A percentile compares a stretch with the other conserved stretches of the same genome.
phyloP scores from a whole-genome alignment of 2,113 vertebrate genomes.

The Hyperopisus bebe region DNA sequence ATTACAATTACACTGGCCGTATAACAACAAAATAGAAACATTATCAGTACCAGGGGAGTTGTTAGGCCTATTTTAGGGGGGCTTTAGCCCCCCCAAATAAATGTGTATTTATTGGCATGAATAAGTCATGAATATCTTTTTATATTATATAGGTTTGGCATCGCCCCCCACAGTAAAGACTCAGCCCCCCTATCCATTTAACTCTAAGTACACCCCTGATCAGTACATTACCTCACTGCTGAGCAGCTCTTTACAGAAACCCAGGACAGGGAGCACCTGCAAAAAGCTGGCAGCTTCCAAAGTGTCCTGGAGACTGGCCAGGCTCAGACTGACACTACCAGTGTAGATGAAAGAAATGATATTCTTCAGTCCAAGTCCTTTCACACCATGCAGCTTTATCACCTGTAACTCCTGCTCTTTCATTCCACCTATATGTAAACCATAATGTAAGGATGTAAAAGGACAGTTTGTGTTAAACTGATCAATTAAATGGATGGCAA shows the following conservation, averaged over 20 bases:
- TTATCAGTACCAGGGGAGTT: neutral
- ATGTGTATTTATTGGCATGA: neutral
- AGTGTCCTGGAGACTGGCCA: conserved; percentile 65
- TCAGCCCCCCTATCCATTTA: neutral
- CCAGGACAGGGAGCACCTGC: conserved; percentile 67
- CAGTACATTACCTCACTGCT: conserved; percentile 61
- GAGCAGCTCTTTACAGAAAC: conserved; percentile 69
- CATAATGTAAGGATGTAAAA: conserved; percentile 26
- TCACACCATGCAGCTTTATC: conserved; percentile 70
- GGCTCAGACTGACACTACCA: conserved; percentile 56
- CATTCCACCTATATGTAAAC: conserved; percentile 59
- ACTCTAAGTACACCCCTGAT: neutral
- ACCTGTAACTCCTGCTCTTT: conserved; percentile 66
- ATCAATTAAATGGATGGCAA: neutral
- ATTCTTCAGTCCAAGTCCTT: conserved; percentile 59
- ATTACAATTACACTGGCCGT: neutral
- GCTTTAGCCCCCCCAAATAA: neutral
- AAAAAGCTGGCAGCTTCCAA: conserved; percentile 71
- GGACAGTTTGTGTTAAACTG: neutral
- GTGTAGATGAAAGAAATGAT: conserved; percentile 74
- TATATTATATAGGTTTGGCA: neutral
- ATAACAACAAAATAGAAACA: neutral
- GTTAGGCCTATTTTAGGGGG: neutral
- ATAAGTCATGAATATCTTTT: neutral
- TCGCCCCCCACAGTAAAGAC: neutral